A percentile compares a stretch with the other conserved stretches of the same genome.
phyloP scores from a whole-genome alignment of 1,140 invertebrate species.

The Agrilus planipennis region DNA sequence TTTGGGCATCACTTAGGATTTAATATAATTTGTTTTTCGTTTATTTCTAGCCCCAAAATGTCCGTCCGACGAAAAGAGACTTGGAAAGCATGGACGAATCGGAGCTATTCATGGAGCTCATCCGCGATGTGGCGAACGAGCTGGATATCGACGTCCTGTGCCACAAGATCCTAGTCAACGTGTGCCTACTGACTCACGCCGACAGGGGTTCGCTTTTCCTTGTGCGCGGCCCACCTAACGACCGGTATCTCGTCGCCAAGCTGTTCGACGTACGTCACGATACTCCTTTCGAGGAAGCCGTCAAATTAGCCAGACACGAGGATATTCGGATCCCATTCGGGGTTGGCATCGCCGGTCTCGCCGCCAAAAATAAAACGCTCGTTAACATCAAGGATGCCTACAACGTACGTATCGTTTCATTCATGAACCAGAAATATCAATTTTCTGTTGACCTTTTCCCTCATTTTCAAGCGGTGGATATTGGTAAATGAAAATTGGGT shows the following conservation, averaged over 20 bases:
- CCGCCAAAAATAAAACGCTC: slow-evolving; percentile 74
- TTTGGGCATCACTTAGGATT: no score
- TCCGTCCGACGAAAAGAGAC: slow-evolving; percentile 25
- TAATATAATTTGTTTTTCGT: no score
- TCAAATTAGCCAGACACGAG: slow-evolving; percentile 57
- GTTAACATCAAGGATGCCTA: slow-evolving; percentile 89
- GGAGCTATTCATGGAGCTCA: slow-evolving; percentile 85
- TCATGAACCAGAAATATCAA: no score
- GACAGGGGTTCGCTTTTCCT: slow-evolving; percentile 81
- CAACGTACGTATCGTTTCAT: slow-evolving; percentile 54
- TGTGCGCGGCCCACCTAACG: slow-evolving; percentile 61
- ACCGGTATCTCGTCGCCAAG: slow-evolving; percentile 76
- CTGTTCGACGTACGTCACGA: slow-evolving; percentile 84
- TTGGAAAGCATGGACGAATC: slow-evolving; percentile 44
- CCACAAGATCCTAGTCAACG: slow-evolving; percentile 89
- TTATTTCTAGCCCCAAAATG: slow-evolving; percentile 23
- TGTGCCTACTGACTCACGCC: slow-evolving; percentile 72
- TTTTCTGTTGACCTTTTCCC: no score
- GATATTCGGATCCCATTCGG: slow-evolving; percentile 82
- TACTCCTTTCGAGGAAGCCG: slow-evolving; percentile 68
- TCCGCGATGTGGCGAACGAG: slow-evolving; percentile 85
- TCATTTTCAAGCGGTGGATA: no score
- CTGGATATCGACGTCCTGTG: slow-evolving; percentile 85
- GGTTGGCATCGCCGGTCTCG: slow-evolving; percentile 78
- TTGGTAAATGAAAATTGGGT: no score